Conservation (phyloP, 2,113 vertebrate species). For the Dromiciops gliroides region DNA sequence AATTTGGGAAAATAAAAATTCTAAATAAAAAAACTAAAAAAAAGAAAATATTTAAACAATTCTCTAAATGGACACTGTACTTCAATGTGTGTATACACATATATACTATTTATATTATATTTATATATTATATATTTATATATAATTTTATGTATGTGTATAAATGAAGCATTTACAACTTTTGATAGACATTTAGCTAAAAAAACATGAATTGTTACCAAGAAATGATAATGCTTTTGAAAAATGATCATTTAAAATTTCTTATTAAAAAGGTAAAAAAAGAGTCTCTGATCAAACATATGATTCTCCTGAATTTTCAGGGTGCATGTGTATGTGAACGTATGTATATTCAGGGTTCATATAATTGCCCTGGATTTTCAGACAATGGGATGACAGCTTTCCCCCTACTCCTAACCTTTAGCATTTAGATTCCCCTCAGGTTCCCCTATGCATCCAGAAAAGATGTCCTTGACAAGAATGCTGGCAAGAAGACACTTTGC, state of each 20-base stretch:
- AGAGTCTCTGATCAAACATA: too few species aligned
- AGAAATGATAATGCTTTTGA: slow-evolving; percentile 53
- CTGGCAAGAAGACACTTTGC: not conserved
- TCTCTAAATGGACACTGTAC: slow-evolving; percentile 58
- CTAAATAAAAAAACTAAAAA: too few species aligned
- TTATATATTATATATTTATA: too few species aligned
- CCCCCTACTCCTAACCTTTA: not conserved
- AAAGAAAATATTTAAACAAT: slow-evolving; percentile 63
- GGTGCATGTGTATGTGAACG: too few species aligned
- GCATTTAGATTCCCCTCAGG: not conserved
- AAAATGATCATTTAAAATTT: slow-evolving; percentile 78
- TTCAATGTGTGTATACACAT: too few species aligned
- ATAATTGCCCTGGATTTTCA: not conserved
- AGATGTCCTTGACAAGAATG: not conserved
- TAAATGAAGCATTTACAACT: slow-evolving; percentile 61
- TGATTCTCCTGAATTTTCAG: not conserved
- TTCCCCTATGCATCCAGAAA: not conserved
- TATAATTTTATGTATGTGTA: too few species aligned
- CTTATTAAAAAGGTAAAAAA: slow-evolving; percentile 78
- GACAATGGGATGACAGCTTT: not conserved
- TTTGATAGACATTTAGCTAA: slow-evolving; percentile 66
- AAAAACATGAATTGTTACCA: slow-evolving; percentile 66
- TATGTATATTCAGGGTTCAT: not conserved
- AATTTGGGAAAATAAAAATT: too few species aligned
- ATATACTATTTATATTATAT: too few species aligned